phyloP scores from a whole-genome alignment of 2,888 invertebrate genomes.

The Dicyrtomina minuta region DNA sequence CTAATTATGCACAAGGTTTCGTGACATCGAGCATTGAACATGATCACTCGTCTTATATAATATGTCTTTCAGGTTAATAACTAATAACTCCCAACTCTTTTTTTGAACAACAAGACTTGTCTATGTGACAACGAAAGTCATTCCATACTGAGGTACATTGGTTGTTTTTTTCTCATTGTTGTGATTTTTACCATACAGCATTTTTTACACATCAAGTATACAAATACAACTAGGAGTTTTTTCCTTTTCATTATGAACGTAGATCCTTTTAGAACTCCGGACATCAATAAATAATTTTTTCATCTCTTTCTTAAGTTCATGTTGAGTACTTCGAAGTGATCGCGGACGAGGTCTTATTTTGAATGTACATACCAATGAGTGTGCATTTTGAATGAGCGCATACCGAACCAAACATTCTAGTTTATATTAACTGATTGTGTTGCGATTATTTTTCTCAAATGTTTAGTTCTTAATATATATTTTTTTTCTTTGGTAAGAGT shows the following conservation, averaged over 20 bases:
- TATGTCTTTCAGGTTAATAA: conserved; percentile 37
- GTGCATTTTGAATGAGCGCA: background rate
- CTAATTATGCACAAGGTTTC: conserved; percentile 44
- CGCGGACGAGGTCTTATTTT: no score
- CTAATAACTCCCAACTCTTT: conserved; percentile 25
- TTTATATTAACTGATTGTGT: no score
- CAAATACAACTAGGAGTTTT: conserved; percentile 27
- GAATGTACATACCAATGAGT: no score
- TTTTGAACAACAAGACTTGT: conserved; percentile 37
- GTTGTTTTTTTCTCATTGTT: conserved; percentile 30
- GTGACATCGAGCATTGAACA: conserved; percentile 46
- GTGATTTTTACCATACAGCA: conserved; percentile 18
- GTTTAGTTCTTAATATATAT: no score
- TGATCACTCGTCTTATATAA: conserved; percentile 40
- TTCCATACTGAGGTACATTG: conserved; percentile 40
- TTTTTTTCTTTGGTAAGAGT: no score
- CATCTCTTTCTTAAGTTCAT: no score
- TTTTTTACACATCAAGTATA: conserved; percentile 27
- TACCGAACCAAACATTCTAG: no score
- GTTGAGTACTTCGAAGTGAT: no score
- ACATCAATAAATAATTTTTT: conserved; percentile 11
- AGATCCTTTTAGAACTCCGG: background rate
- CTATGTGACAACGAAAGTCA: conserved; percentile 30
- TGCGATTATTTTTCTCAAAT: no score
- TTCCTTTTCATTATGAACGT: background rate